phyloP scores from a whole-genome alignment of 2,113 vertebrate species.

The Hypocryptadius cinnamomeus region DNA sequence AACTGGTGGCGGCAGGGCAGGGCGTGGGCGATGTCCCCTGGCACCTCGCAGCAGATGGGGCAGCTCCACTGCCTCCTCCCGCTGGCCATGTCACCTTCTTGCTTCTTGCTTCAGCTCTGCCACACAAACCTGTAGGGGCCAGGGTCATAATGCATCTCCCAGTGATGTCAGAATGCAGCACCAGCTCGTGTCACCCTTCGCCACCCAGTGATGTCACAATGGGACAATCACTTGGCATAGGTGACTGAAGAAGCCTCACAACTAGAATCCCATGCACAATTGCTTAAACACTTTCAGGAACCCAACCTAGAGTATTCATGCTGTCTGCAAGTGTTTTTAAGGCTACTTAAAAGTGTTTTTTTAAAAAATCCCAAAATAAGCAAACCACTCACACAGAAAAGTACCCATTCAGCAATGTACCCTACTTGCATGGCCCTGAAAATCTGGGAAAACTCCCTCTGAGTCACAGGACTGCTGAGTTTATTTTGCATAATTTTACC shows the following conservation, averaged over 20 bases:
- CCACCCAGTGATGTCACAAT: not conserved
- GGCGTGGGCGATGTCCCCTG: rapidly evolving
- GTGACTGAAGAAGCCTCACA: not conserved
- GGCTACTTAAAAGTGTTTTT: not conserved
- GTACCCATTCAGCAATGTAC: not conserved
- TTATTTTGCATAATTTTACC: not conserved
- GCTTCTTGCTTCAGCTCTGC: not conserved
- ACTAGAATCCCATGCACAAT: not conserved
- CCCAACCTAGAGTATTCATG: rapidly evolving
- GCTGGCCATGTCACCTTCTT: not conserved
- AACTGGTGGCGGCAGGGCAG: not conserved
- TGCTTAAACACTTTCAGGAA: not conserved
- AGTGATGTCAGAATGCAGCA: not conserved
- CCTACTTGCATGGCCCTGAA: not conserved
- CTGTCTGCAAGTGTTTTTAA: not conserved
- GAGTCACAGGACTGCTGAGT: not conserved
- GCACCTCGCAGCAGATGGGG: not conserved
- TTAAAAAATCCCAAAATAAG: no score
- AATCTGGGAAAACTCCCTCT: not conserved
- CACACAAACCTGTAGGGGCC: rapidly evolving
- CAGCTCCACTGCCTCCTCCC: not conserved
- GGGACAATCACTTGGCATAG: not conserved
- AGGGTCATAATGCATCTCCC: not conserved
- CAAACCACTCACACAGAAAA: not conserved
- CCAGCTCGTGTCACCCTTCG: rapidly evolving